A percentile compares a stretch with the other conserved stretches of the same genome.
Conservation (phyloP, 1,140 invertebrate species). For the Sycobia sp. region DNA sequence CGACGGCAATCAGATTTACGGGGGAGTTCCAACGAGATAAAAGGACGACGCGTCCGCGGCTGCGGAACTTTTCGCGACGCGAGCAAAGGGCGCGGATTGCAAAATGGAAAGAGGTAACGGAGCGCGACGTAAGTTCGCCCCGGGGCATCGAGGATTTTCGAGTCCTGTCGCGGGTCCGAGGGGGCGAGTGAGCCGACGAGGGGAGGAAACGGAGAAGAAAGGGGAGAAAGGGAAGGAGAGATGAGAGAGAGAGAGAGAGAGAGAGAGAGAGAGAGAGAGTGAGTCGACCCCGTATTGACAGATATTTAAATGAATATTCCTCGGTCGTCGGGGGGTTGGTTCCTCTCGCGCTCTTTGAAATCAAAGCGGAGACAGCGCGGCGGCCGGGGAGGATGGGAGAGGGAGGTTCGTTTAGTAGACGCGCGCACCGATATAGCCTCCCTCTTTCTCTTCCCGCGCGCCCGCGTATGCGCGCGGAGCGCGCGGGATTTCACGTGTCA, state of each 20-base stretch:
- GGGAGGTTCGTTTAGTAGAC: conserved; percentile 46
- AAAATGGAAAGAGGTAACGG: neutral
- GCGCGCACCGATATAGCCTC: neutral
- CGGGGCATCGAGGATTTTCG: conserved; percentile 23
- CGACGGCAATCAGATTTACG: neutral
- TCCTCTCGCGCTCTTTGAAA: conserved; percentile 52
- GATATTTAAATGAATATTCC: conserved; percentile 62
- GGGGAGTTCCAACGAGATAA: neutral
- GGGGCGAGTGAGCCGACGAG: no score
- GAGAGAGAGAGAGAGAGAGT: no score
- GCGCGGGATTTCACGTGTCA: conserved; percentile 52
- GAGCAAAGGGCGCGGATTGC: neutral
- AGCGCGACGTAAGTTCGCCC: conserved; percentile 48
- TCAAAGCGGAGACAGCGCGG: conserved; percentile 42
- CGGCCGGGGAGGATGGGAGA: neutral
- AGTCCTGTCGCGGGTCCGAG: no score
- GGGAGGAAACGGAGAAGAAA: no score
- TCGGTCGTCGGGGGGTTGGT: conserved; percentile 42
- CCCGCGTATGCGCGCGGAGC: conserved; percentile 26
- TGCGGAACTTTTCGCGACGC: neutral
- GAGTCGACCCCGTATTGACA: conserved; percentile 56
- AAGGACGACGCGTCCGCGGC: neutral
- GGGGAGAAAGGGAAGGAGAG: no score
- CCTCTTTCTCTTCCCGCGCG: conserved; percentile 26
- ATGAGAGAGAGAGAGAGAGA: no score